Base-by-base conservation (phyloP, 2,888 invertebrate genomes). In the Lymantria dispar region DNA sequence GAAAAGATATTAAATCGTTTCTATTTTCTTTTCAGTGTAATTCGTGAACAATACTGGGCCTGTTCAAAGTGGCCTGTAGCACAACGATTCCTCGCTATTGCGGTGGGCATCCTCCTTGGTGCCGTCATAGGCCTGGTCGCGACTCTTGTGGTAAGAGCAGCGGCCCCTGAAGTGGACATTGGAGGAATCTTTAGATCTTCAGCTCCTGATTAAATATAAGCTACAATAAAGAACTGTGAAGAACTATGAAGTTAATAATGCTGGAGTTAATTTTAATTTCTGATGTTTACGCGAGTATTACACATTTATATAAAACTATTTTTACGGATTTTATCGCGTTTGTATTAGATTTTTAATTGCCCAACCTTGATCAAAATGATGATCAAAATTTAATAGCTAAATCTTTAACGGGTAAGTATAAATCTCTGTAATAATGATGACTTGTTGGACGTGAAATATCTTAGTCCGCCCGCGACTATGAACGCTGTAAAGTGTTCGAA, bases 31-130 rank as follows among this genome's bases (percentile, higher is more conserved):
- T 78, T 78, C 83, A 90, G 90, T 47, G 89, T 91, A 0, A 73
- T 85, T 42, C 77, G 85, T 0, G 90, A 91, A 68, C 90, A 91
- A 57, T 91, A 91, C 68, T 91, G 90, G 84, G 70, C 86, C 0
- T 91, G 90, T 54, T 77, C 90, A 0, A 81, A 73, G 38, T 91
- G 90, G 90, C 82, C 89, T 0, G 64, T 72, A 29, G 78, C 72
- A 0, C 87, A 88, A 61, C 62, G 79, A 7, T 36, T 80, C 11
- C 74, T 90, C 22, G 87, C 86, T 3, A 62, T 88, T 10, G 60
- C 78, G 0, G 86, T 83, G 3, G 89, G 84, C 0, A 58, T 90
- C 0, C 77, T 87, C 0, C 48, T 86, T 0, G 90, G 91, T 0
- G 74, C 84, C 0, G 80, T 85, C 0, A 76, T 90, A 3, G 83